Evolutionary conservation across 2,888 invertebrate species (phyloP), one percentile per base, ranked within the genome.

Genomic region (Graphium colonna): DNA sequence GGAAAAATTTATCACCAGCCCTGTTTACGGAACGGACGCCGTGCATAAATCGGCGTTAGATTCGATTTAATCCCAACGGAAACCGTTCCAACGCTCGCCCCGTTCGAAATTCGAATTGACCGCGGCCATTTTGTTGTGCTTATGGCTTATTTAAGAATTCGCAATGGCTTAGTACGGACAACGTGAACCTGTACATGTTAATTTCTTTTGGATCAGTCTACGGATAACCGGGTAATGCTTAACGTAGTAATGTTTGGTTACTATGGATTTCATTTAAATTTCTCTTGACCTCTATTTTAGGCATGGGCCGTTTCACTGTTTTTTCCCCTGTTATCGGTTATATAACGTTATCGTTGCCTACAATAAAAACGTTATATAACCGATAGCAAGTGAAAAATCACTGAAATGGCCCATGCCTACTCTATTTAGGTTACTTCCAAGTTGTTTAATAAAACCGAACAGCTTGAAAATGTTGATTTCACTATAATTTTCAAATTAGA

Each of bases 101-200:
- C 15, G 4, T 26, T 10, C 5, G n/a, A 41, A 49, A 26, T 31
- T 31, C 28, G 4, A 49, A 17, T 12, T 1, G 21, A 18, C 41
- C 8, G 9, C 9, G 12, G 18, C 12, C 28, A 21, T 21, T 58
- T 55, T 60, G 60, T 59, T 58, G 64, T 60, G 59, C 61, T 56
- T 60, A 64, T 67, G 68, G 61, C 56, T 53, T 65, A 61, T 68
- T 71, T 68, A 67, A 68, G 63, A 67, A 69, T 71, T 71, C 67
- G 66, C 62, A 66, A 71, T 67, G 69, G 64, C 69, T 21, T n/a
- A n/a, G 70, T 63, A 73, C 71, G 67, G 61, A 63, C 60, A 57
- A 62, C 67, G 70, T 73, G 75, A 73, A 77, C 78, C 75, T 77
- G 75, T 73, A 77, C 77, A 73, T 68, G 75, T 79, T 79, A 82